These are phyloP conservation scores for Hipposideros larvatus DNA, from an alignment of 2,797 vertebrate species.

Conservation along the genomic window DNA sequence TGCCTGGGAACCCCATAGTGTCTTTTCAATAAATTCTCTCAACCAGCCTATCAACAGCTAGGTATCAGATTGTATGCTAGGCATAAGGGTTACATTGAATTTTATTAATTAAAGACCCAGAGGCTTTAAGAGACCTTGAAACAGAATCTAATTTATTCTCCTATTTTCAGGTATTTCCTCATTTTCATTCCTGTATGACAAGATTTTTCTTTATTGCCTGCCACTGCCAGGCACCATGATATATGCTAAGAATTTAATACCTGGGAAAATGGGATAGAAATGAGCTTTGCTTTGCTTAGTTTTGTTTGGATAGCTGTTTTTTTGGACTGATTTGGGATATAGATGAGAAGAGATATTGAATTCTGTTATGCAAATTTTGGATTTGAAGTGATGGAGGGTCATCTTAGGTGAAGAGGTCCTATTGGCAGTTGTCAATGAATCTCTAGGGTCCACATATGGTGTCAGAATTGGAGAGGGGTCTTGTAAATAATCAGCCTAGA, in stretches of 20 bases:
- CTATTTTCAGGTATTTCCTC: neutral
- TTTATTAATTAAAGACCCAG: neutral
- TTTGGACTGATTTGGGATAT: neutral
- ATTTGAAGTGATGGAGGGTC: neutral
- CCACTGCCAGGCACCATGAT: neutral
- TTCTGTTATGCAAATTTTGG: neutral
- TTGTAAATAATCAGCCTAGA: neutral
- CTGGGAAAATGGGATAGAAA: neutral
- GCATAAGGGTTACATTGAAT: neutral
- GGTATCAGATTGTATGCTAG: neutral
- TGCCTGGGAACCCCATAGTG: neutral
- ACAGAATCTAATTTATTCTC: neutral
- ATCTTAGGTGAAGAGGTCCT: neutral
- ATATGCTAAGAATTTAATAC: neutral
- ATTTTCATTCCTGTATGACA: neutral
- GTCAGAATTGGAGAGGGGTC: neutral
- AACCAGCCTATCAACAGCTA: neutral
- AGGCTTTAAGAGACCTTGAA: neutral
- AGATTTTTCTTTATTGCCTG: neutral
- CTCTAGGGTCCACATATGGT: neutral
- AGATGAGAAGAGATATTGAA: neutral
- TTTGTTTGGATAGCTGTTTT: neutral
- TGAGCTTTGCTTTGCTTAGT: neutral
- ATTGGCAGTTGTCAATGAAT: neutral
- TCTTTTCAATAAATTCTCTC: neutral